These are phyloP conservation scores for Zaprionus nigranus DNA, from an alignment of 1,140 invertebrate species.

Conservation along the genomic window DNA sequence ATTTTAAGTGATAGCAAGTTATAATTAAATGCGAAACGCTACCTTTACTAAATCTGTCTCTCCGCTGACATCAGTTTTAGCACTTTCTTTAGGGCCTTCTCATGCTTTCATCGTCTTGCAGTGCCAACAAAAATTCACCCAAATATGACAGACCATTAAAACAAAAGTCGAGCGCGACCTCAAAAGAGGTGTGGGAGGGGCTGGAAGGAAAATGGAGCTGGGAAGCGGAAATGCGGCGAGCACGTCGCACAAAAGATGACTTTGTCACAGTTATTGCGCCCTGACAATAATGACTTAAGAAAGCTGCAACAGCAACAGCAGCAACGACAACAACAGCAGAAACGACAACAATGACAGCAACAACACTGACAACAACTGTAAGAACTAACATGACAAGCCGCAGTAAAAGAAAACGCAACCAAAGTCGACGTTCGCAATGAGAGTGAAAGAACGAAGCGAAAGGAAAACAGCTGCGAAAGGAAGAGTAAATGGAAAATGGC, in stretches of 20 bases:
- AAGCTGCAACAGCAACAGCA: conserved; percentile 40
- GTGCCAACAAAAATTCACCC: conserved; percentile 38
- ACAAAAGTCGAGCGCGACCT: conserved; percentile 51
- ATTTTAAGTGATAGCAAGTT: not conserved
- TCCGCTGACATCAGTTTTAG: not conserved
- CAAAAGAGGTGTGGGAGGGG: not conserved
- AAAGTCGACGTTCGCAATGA: conserved; percentile 62
- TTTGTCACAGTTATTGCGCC: conserved; percentile 73
- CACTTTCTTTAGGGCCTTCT: not conserved
- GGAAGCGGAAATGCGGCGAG: conserved; percentile 36
- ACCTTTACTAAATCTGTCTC: not conserved
- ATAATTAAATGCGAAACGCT: not conserved
- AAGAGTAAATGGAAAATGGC: conserved; percentile 58
- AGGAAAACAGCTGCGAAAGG: conserved; percentile 66
- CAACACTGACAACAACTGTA: not conserved
- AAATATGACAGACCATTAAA: conserved; percentile 60
- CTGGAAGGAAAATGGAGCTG: not conserved
- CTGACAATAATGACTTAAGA: conserved; percentile 71
- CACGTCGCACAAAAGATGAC: conserved; percentile 60
- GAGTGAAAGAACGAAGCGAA: not conserved
- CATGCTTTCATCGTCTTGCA: conserved; percentile 28
- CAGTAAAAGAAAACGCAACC: conserved; percentile 40
- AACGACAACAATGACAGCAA: not conserved
- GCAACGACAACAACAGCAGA: not conserved
- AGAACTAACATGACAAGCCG: conserved; percentile 22